Percentiles rank a stretch among this genome's conserved stretches.
phyloP scores from a whole-genome alignment of 1,140 invertebrate genomes.

The Dufourea novaeangliae region DNA sequence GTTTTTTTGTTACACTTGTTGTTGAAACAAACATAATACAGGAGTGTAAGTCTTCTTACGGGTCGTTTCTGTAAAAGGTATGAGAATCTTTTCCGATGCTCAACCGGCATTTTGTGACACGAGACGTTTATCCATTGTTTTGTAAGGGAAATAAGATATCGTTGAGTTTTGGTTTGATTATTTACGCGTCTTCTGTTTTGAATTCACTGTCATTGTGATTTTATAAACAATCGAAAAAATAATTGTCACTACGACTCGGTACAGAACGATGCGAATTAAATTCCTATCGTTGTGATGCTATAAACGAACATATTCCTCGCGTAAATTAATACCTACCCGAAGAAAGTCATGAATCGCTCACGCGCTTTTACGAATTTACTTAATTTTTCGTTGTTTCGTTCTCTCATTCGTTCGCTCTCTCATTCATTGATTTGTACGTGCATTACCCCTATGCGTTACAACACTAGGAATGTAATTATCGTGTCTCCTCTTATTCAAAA shows the following conservation, averaged over 20 bases:
- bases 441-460: background rate
- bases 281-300: slow-evolving; percentile 27
- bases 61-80: no score
- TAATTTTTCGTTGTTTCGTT: background rate
- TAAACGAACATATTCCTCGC: background rate
- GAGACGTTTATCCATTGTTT: slow-evolving; percentile 9
- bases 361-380: background rate
- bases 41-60: no score
- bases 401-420: background rate
- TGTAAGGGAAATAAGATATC: no score
- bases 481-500: background rate
- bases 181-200: no score
- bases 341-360: no score
- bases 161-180: no score
- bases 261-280: slow-evolving; percentile 13
- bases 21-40: no score
- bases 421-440: background rate
- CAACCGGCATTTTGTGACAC: slow-evolving; percentile 30
- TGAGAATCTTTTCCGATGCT: background rate
- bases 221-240: background rate
- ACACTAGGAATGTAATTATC: slow-evolving; percentile 30
- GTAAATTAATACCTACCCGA: background rate
- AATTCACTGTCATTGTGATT: background rate
- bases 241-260: background rate
- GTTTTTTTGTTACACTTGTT: no score